Evolutionary conservation across 23 tunicate species (phyloP).

Genomic region (Halocynthia aurantium): DNA sequence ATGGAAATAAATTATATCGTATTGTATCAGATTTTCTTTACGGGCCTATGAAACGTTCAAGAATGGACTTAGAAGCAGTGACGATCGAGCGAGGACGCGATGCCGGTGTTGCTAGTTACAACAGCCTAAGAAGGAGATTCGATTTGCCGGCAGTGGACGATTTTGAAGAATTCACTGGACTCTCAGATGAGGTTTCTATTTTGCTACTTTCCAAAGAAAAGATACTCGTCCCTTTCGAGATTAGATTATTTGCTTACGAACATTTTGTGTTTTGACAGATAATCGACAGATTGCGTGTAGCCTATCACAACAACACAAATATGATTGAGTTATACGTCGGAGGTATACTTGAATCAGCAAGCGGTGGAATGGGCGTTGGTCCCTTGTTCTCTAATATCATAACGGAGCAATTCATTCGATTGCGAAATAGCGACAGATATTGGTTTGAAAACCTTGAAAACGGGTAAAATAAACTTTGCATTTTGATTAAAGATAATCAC

Average conservation of each 20-base stretch:
- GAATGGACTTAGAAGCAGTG: slow-evolving; percentile 73
- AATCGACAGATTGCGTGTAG: slow-evolving; percentile 1
- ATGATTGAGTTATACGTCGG: slow-evolving; percentile 78
- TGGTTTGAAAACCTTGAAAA: slow-evolving; percentile 85
- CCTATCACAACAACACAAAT: slow-evolving; percentile 42
- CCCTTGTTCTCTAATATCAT: slow-evolving; percentile 43
- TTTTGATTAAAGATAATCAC: too few relatives aligned
- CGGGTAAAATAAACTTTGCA: slow-evolving; percentile 17
- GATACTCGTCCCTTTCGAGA: not conserved
- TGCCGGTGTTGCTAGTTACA: slow-evolving; percentile 74
- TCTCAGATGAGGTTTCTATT: slow-evolving; percentile 42
- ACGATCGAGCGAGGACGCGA: slow-evolving; percentile 90
- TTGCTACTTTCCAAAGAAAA: not conserved
- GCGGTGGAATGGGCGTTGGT: slow-evolving; percentile 9
- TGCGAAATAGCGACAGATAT: slow-evolving; percentile 78
- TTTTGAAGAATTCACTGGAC: slow-evolving; percentile 32
- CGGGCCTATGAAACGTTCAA: slow-evolving; percentile 71
- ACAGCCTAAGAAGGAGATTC: slow-evolving; percentile 39
- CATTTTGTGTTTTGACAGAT: slow-evolving; percentile 12
- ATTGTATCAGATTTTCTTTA: slow-evolving; percentile 54
- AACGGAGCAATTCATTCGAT: slow-evolving; percentile 53
- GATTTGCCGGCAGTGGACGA: slow-evolving; percentile 28
- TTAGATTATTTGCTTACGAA: not conserved
- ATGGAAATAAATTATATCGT: not conserved
- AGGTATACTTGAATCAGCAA: slow-evolving; percentile 53